These are phyloP conservation scores for Archips crataeganus DNA, from an alignment of 2,888 invertebrate species.

Conservation along the genomic window DNA sequence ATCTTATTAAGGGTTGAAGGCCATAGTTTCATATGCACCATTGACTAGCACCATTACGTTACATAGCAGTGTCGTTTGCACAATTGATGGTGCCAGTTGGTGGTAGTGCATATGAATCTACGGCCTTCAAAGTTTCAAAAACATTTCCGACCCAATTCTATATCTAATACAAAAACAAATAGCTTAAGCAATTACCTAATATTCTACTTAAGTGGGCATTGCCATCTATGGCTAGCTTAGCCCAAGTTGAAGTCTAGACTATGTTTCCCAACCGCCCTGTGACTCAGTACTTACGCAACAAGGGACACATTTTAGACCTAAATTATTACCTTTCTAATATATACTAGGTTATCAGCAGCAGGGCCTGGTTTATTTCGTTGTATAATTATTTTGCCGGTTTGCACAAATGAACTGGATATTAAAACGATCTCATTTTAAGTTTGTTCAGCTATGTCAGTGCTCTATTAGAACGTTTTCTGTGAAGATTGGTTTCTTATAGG, in stretches of 20 bases:
- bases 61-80: too few species aligned
- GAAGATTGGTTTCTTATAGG: too few species aligned
- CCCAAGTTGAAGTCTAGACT: slow-evolving; percentile 32
- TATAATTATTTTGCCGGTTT: not conserved
- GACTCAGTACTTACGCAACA: slow-evolving; percentile 33
- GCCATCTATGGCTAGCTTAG: slow-evolving; percentile 26
- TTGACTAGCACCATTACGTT: too few species aligned
- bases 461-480: too few species aligned
- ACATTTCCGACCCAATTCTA: not conserved
- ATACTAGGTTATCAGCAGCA: slow-evolving; percentile 37
- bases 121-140: not conserved
- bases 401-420: not conserved
- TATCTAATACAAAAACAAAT: slow-evolving; percentile 27
- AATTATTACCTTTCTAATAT: slow-evolving; percentile 42
- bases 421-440: too few species aligned
- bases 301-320: slow-evolving; percentile 37
- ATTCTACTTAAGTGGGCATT: slow-evolving; percentile 28
- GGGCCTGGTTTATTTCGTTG: slow-evolving; percentile 4
- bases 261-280: slow-evolving; percentile 32
- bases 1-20: too few species aligned
- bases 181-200: slow-evolving; percentile 34
- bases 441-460: too few species aligned
- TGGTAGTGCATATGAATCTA: too few species aligned
- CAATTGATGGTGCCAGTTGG: too few species aligned
- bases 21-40: too few species aligned